Evolutionary conservation across 2,113 vertebrate species (phyloP), one percentile per base, ranked within the genome.

Genomic region (Cyphomyrus plagiostoma): DNA sequence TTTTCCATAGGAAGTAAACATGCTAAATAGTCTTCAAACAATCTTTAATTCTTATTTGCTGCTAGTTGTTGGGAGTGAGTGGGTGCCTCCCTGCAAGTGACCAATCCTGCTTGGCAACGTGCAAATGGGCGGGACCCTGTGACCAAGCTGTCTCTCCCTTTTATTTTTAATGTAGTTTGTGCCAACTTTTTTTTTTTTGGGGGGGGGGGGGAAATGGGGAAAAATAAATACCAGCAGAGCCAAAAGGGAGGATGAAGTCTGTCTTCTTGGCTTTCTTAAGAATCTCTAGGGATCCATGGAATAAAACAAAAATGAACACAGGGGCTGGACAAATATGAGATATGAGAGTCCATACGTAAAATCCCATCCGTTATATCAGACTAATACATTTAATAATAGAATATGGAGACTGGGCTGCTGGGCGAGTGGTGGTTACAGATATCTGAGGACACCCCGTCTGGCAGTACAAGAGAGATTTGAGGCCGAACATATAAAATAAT

Each of bases 391-490:
- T 84, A 45, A 84, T 84, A 53, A 90, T 21, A 87, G 89, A 80
- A 80, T 19, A 88, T 48, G 39, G 62, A 19, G 70, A 89, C 82
- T 56, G 77, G 49, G 58, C n/a, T n/a, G 15, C 39, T 58, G 30
- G 87, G 15, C 56, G 35, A 89, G 52, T 30, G 26, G 84, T 88
- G 86, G 88, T 91, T 74, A 91, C 88, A 89, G 77, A 77, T 42
- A n/a, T 62, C 70, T 50, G 45, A 70, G 49, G 58, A 62, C 46
- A 70, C 15, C 1, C n/a, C 62, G 77, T 66, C 90, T 48, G 62
- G 45, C 66, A 48, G 52, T 62, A 53, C 77, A 80, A 66, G 70
- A 30, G 58, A 80, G 80, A 49, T 58, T 48, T 48, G 30, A 23
- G 70, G 15, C 19, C 21, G n/a, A 88, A 84, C 26, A 1, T 35